Base-by-base conservation (phyloP, 1,140 invertebrate species). In the Anastatus disparis region DNA sequence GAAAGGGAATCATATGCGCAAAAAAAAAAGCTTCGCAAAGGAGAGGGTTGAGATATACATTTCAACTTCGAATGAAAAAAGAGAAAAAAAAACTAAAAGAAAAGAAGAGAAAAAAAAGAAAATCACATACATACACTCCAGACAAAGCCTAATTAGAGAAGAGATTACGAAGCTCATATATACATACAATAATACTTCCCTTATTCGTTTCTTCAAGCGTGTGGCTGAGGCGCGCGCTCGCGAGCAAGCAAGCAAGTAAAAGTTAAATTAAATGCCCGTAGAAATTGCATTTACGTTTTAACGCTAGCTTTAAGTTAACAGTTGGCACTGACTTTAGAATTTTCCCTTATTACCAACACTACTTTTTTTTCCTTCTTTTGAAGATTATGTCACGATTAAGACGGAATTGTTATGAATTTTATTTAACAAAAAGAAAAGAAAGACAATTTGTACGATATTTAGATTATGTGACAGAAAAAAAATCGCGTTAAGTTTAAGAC, bases 81-180 rank as follows among this genome's bases (percentile, higher is more conserved):
- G 61, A 35, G 13, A 50, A 50, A 63, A 62, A 44, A 29, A 63
- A n/a, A n/a, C n/a, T n/a, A n/a, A n/a, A n/a, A n/a, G n/a, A n/a
- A n/a, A n/a, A n/a, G n/a, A n/a, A n/a, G n/a, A n/a, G n/a, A n/a
- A n/a, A n/a, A n/a, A n/a, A n/a, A n/a, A n/a, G n/a, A n/a, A n/a
- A n/a, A n/a, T n/a, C n/a, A n/a, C n/a, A n/a, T n/a, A n/a, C n/a
- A n/a, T n/a, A 24, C 46, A 63, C 61, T 63, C 46, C 61, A 63
- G 61, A 42, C 48, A 66, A 66, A 66, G 63, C 50, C 50, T 66
- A 66, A 66, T 66, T 66, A 66, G 63, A 35, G 35, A 26, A 66
- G 38, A 52, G 50, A 53, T 52, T 65, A 65, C 29, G 35, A 24
- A 20, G 15, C 26, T 22, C n/a, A 63, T 13, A 27, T 50, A 63